These are phyloP conservation scores for Eleutherodactylus coqui DNA, from an alignment of 2,797 vertebrate species.

Conservation along the genomic window DNA sequence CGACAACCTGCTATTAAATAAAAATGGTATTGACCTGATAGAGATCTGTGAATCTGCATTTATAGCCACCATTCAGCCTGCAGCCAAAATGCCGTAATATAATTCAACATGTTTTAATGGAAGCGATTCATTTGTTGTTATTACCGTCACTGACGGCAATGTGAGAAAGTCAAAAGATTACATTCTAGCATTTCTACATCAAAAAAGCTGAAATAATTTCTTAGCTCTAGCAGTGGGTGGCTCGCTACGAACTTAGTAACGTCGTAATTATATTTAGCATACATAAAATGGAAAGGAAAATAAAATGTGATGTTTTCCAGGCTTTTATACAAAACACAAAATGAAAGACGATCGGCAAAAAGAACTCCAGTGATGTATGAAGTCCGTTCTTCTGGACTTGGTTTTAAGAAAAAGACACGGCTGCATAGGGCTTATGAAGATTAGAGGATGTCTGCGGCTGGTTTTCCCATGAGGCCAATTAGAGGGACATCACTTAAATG, in stretches of 20 bases:
- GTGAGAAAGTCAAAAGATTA: constrained; percentile 32
- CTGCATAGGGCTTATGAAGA: background rate
- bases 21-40: background rate
- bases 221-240: constrained; percentile 37
- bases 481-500: background rate
- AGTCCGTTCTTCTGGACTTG: background rate
- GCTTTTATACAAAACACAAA: constrained; percentile 15
- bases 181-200: background rate
- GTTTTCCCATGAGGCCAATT: background rate
- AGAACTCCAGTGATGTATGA: constrained; percentile 23
- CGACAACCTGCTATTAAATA: background rate
- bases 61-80: background rate
- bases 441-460: background rate
- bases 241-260: background rate
- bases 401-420: background rate
- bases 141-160: background rate
- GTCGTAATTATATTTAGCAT: constrained; percentile 40
- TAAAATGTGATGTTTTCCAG: background rate
- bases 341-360: constrained; percentile 6
- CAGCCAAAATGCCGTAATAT: background rate
- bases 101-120: constrained; percentile 32
- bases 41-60: background rate
- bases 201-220: background rate
- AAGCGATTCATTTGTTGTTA: constrained; percentile 30
- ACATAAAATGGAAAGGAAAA: constrained; percentile 24